Conservation (phyloP, 2,113 vertebrate genomes). For the Electrona antarctica region DNA sequence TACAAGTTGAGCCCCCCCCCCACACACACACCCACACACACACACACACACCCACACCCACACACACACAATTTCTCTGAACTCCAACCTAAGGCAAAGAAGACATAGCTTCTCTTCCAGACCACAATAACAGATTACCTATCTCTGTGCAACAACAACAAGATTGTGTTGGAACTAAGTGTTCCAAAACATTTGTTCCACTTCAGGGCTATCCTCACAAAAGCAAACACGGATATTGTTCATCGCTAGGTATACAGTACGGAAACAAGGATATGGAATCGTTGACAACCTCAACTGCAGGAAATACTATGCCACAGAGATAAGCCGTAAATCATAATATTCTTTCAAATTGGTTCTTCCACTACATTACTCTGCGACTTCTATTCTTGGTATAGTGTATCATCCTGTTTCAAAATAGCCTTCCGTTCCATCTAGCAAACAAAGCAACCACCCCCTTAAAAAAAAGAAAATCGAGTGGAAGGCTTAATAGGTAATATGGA, state of each 20-base stretch:
- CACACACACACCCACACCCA: neutral
- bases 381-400: slow-evolving; percentile 15
- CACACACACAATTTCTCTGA: slow-evolving; percentile 18
- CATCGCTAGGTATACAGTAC: slow-evolving; percentile 17
- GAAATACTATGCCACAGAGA: neutral
- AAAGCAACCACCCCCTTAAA: no score
- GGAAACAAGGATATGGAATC: slow-evolving; percentile 1
- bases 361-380: neutral
- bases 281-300: neutral
- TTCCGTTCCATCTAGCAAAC: neutral
- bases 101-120: slow-evolving; percentile 45
- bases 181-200: slow-evolving; percentile 57
- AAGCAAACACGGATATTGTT: slow-evolving; percentile 30
- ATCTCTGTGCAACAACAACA: slow-evolving; percentile 33
- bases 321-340: neutral
- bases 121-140: slow-evolving; percentile 57
- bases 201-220: slow-evolving; percentile 24
- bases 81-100: slow-evolving; percentile 22
- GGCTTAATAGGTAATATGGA: no score
- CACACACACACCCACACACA: neutral
- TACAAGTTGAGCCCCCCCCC: neutral
- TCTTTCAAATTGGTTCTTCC: neutral
- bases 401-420: neutral
- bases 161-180: slow-evolving; percentile 41
- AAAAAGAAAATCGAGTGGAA: no score